These are phyloP conservation scores for Rhinoderma darwinii DNA, from an alignment of 2,113 vertebrate genomes.

Conservation along the genomic window DNA sequence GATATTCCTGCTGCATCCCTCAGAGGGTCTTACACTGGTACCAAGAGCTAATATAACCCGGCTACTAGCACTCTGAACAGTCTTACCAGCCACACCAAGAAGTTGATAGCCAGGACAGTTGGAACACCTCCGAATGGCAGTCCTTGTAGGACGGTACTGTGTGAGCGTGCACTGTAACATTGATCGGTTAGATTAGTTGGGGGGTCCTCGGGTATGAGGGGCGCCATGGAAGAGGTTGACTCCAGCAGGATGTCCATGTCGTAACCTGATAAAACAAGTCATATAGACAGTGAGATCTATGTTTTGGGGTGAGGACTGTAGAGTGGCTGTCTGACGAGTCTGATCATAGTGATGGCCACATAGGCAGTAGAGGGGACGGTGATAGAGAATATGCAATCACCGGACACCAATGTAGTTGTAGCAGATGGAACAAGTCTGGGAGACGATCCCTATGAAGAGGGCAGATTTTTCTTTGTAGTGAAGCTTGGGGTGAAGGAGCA, in stretches of 20 bases:
- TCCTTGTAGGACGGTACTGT: constrained; percentile 89
- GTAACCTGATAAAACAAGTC: constrained; percentile 33
- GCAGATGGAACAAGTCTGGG: too few relatives aligned
- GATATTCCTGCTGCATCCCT: too few relatives aligned
- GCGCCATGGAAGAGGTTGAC: neutral
- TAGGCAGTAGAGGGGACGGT: too few relatives aligned
- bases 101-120: constrained; percentile 88
- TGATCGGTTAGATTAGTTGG: constrained; percentile 76
- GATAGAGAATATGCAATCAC: too few relatives aligned
- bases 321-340: too few relatives aligned
- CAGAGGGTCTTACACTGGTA: too few relatives aligned
- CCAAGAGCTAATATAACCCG: neutral
- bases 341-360: too few relatives aligned
- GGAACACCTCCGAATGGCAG: constrained; percentile 91
- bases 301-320: neutral
- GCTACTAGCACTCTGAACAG: neutral
- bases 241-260: constrained; percentile 64
- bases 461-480: neutral
- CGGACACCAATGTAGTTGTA: too few relatives aligned
- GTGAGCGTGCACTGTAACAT: constrained; percentile 84
- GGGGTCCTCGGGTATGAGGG: constrained; percentile 56
- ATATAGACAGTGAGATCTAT: too few relatives aligned
- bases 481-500: too few relatives aligned
- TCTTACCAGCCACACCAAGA: constrained; percentile 87
- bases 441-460: too few relatives aligned